phyloP scores from a whole-genome alignment of 2,888 invertebrate genomes.

The Lepetodrilus schrolli region DNA sequence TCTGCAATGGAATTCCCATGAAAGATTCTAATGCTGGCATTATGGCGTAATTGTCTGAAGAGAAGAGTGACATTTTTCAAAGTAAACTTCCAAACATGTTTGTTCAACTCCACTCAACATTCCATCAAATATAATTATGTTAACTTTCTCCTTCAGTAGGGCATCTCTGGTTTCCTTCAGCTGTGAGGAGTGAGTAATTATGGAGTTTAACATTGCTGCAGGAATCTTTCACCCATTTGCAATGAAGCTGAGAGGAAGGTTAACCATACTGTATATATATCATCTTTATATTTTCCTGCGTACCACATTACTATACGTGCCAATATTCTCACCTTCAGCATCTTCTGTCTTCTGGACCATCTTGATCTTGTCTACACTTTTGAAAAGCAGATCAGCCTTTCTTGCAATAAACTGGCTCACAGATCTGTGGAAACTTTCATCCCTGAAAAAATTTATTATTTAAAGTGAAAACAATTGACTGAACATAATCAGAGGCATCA shows the following conservation, averaged over 20 bases:
- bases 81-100: no score
- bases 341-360: slow-evolving; percentile 27
- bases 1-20: slow-evolving; percentile 85
- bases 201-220: no score
- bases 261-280: no score
- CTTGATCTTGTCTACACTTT: slow-evolving; percentile 37
- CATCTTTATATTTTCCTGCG: no score
- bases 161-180: not conserved
- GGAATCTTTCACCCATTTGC: no score
- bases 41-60: slow-evolving; percentile 86
- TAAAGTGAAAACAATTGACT: not conserved
- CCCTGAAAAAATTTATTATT: slow-evolving; percentile 46
- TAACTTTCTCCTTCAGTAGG: no score
- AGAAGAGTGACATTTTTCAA: no score
- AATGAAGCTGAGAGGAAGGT: no score
- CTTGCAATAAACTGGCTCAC: slow-evolving; percentile 91
- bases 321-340: slow-evolving; percentile 44
- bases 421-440: slow-evolving; percentile 77
- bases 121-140: no score
- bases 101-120: no score
- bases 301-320: no score
- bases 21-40: slow-evolving; percentile 92
- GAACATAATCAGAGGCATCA: not conserved
- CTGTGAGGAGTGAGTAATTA: no score
- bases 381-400: slow-evolving; percentile 86